Percentiles rank a stretch among this genome's conserved stretches.
Conservation (phyloP, 2,797 vertebrate species). For the Eidolon dupreanum region DNA sequence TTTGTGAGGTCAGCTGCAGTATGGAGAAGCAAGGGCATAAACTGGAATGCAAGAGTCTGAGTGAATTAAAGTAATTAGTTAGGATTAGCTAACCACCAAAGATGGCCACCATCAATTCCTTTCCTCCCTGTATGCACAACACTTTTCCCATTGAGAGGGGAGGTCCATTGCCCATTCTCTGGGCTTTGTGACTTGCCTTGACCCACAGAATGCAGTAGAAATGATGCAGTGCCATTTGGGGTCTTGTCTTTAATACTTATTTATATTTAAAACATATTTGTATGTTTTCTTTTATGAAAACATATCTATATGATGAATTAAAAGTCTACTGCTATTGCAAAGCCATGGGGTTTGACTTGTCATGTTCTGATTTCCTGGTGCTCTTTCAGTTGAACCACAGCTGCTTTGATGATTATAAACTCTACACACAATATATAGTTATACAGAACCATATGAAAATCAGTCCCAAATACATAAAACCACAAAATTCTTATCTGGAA, state of each 20-base stretch:
- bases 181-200: not conserved
- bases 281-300: constrained; percentile 2
- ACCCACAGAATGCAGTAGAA: not conserved
- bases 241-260: not conserved
- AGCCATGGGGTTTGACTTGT: not conserved
- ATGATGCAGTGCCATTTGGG: not conserved
- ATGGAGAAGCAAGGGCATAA: not conserved
- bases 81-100: not conserved
- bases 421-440: not conserved
- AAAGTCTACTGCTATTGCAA: not conserved
- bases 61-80: not conserved
- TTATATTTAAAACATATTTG: not conserved
- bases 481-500: constrained; percentile 8
- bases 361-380: not conserved
- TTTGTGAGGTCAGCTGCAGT: not conserved
- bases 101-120: not conserved
- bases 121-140: not conserved
- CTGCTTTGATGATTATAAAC: constrained; percentile 6
- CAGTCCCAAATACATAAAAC: not conserved
- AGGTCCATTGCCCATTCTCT: not conserved
- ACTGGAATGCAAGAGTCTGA: not conserved
- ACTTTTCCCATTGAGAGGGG: not conserved
- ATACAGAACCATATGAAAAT: constrained; percentile 2
- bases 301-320: not conserved
- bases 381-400: constrained; percentile 5